phyloP scores from a whole-genome alignment of 1,140 invertebrate species.

The Penaeus japonicus region DNA sequence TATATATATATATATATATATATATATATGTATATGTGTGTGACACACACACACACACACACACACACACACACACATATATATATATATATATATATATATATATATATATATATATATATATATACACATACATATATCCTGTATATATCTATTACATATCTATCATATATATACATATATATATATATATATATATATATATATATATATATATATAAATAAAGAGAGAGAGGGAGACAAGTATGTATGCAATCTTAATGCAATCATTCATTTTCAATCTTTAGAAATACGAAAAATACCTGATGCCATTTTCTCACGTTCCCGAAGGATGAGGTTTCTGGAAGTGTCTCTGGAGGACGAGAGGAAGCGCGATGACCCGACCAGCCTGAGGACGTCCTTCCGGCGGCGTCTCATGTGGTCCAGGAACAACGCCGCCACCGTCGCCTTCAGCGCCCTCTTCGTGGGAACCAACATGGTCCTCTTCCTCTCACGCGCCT shows the following conservation, averaged over 20 bases:
- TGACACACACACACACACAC: background rate
- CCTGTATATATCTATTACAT: too few relatives aligned
- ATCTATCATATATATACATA: slow-evolving; percentile 2
- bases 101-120: too few relatives aligned
- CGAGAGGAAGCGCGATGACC: slow-evolving; percentile 65
- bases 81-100: too few relatives aligned
- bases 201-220: background rate
- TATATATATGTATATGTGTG: background rate
- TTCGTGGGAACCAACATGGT: slow-evolving; percentile 78
- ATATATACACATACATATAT: too few relatives aligned
- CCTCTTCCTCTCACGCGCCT: slow-evolving; percentile 78
- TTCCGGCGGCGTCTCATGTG: slow-evolving; percentile 82
- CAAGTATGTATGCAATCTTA: background rate
- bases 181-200: background rate
- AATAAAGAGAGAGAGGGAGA: background rate
- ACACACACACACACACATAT: background rate
- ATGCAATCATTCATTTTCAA: background rate
- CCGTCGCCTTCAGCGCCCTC: slow-evolving; percentile 75
- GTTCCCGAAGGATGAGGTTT: slow-evolving; percentile 73
- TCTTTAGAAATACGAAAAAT: background rate
- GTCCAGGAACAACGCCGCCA: slow-evolving; percentile 87
- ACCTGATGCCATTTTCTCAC: background rate
- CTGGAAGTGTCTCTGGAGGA: slow-evolving; percentile 71
- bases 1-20: background rate
- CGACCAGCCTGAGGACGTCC: slow-evolving; percentile 70